phyloP scores from a whole-genome alignment of 2,797 vertebrate genomes.

The Scolopax rusticola region DNA sequence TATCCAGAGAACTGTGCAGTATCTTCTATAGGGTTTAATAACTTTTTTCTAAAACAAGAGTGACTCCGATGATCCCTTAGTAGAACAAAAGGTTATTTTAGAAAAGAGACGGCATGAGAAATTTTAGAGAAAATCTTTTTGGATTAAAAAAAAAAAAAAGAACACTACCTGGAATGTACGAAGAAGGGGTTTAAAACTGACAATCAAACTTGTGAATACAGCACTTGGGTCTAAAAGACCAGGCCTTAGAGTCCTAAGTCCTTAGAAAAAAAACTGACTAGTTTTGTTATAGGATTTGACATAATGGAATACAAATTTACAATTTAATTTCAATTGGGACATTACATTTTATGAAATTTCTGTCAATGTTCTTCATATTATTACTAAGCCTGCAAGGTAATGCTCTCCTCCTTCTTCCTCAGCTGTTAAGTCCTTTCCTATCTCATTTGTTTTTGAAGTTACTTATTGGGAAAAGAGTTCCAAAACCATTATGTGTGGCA shows the following conservation, averaged over 20 bases:
- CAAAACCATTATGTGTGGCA: background rate
- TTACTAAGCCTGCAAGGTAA: background rate
- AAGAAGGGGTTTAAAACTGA: background rate
- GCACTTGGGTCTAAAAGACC: background rate
- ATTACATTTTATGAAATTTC: background rate
- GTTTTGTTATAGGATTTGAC: background rate
- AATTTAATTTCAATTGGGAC: background rate
- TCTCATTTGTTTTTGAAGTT: background rate
- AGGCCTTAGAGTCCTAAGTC: background rate
- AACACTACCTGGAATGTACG: background rate
- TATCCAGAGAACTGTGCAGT: background rate
- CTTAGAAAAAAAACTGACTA: background rate
- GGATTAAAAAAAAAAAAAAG: background rate
- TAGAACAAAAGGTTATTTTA: background rate
- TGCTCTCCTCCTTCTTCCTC: background rate
- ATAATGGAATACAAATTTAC: background rate
- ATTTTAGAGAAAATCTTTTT: background rate
- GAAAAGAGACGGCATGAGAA: background rate
- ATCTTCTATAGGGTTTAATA: background rate
- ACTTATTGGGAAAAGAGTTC: background rate
- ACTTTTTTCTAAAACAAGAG: background rate
- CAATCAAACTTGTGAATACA: background rate
- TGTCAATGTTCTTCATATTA: background rate
- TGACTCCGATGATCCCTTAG: background rate
- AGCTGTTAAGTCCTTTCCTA: background rate